Evolutionary conservation across 2,113 vertebrate genomes (phyloP).

Genomic region (Ceyx melanurus): DNA sequence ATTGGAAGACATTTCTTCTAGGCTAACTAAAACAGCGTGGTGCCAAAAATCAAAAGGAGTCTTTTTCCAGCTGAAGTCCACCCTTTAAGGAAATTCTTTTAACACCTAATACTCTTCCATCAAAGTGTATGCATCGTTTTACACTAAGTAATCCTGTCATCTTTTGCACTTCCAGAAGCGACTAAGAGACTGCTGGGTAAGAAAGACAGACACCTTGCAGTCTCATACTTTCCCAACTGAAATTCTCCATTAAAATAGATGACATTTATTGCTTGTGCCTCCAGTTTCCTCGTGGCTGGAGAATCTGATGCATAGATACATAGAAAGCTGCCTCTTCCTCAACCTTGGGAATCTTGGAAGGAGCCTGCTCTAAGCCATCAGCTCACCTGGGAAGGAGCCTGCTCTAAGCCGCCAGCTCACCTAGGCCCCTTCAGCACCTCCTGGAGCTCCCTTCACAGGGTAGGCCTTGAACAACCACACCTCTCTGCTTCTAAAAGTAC

Average conservation of each 20-base stretch:
- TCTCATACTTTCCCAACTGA: not conserved
- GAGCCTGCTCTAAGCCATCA: not conserved
- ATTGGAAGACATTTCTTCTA: not conserved
- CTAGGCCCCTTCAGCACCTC: not conserved
- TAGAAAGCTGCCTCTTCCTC: rapidly evolving
- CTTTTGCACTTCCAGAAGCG: not conserved
- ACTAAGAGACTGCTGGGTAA: not conserved
- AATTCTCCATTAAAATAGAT: not conserved
- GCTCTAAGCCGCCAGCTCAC: not conserved
- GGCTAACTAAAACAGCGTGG: not conserved
- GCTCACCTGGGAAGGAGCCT: not conserved
- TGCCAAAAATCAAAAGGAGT: not conserved
- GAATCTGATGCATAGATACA: not conserved
- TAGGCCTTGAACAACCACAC: not conserved
- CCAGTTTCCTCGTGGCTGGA: not conserved
- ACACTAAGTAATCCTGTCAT: not conserved
- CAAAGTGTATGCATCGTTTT: not conserved
- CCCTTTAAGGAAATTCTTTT: not conserved
- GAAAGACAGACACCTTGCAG: not conserved
- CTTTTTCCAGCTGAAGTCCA: not conserved
- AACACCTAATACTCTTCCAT: not conserved
- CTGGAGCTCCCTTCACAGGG: not conserved
- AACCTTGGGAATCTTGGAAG: not conserved
- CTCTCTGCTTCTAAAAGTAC: not conserved
- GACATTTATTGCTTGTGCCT: not conserved